Evolutionary conservation across 2,888 invertebrate genomes (phyloP).

Genomic region (Galerucella pusilla): DNA sequence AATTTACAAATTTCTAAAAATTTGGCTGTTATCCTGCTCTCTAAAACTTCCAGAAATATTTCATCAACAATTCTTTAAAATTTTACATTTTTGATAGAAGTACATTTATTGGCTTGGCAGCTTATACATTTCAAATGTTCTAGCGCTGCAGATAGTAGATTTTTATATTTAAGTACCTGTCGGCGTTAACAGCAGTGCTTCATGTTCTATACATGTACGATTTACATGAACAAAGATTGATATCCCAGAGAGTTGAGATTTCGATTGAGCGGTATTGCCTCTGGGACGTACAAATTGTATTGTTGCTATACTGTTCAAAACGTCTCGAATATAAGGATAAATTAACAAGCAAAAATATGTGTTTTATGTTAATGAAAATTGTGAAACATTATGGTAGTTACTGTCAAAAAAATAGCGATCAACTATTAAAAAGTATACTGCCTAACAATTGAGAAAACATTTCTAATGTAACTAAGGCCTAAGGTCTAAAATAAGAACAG

Average conservation of each 20-base stretch:
- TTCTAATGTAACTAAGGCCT: no score
- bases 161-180: background rate
- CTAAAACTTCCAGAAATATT: no score
- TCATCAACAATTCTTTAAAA: no score
- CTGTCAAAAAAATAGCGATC: no score
- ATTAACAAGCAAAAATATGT: background rate
- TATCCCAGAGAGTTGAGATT: background rate
- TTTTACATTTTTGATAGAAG: background rate
- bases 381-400: no score
- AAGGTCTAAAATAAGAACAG: no score
- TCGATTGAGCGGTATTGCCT: background rate
- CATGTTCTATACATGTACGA: background rate
- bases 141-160: background rate
- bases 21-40: no score
- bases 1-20: no score
- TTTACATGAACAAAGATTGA: conserved; percentile 1
- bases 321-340: background rate
- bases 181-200: background rate
- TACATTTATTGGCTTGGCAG: background rate
- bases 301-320: background rate
- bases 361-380: background rate
- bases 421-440: no score
- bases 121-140: background rate
- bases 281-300: background rate
- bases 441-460: no score